Evolutionary conservation across 2,888 invertebrate genomes (phyloP).

Genomic region (Catocala fraxini): DNA sequence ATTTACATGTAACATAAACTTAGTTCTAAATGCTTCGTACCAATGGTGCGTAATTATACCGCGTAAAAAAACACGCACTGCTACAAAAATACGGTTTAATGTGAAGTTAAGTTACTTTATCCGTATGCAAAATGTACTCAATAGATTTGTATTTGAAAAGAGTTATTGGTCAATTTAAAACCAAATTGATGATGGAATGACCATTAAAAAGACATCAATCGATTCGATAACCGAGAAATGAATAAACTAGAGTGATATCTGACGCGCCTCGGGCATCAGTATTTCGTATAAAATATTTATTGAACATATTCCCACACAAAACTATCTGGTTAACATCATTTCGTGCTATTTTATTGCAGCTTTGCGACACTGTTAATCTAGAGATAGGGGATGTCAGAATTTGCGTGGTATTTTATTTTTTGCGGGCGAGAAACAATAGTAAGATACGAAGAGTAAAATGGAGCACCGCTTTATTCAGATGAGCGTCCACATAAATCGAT

Average conservation of each 20-base stretch:
- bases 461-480: slow-evolving; percentile 80
- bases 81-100: too few species aligned
- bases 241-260: slow-evolving; percentile 29
- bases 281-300: slow-evolving; percentile 45
- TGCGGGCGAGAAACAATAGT: slow-evolving; percentile 63
- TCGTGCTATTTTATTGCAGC: slow-evolving; percentile 49
- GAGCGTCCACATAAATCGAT: slow-evolving; percentile 85
- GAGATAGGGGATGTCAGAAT: slow-evolving; percentile 43
- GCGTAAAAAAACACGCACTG: too few species aligned
- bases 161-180: slow-evolving; percentile 21
- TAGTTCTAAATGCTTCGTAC: slow-evolving; percentile 42
- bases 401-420: slow-evolving; percentile 27
- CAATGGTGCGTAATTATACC: slow-evolving; percentile 25
- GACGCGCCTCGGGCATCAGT: slow-evolving; percentile 35
- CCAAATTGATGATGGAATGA: slow-evolving; percentile 14
- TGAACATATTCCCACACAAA: slow-evolving; percentile 43
- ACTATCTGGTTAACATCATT: slow-evolving; percentile 50
- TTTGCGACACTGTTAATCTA: slow-evolving; percentile 49
- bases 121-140: neutral
- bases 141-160: slow-evolving; percentile 29
- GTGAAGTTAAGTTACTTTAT: neutral
- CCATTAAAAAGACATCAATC: slow-evolving; percentile 10
- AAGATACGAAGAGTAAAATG: slow-evolving; percentile 70
- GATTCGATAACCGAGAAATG: slow-evolving; percentile 9
- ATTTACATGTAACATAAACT: slow-evolving; percentile 49